A percentile compares a stretch with the other conserved stretches of the same genome.
Conservation (phyloP, 2,797 vertebrate species). For the Otolemur crassicaudatus region DNA sequence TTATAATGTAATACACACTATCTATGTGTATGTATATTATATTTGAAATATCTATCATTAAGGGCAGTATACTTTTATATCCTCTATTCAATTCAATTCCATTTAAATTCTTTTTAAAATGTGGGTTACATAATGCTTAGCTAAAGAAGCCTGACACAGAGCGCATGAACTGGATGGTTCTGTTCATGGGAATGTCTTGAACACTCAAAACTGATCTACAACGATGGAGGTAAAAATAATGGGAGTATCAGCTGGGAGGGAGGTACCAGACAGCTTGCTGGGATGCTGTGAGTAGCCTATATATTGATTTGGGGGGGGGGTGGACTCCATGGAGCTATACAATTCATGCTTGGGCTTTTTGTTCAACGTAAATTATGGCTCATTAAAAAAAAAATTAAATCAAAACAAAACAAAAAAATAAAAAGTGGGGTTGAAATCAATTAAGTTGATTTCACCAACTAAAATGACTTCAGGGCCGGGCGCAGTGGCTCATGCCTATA, state of each 20-base stretch:
- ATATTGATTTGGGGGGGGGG: not conserved
- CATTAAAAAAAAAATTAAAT: not conserved
- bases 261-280: not conserved
- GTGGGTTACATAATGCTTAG: not conserved
- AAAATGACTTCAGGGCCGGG: not conserved
- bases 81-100: not conserved
- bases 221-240: not conserved
- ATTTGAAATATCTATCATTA: not conserved
- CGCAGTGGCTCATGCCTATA: no score
- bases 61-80: not conserved
- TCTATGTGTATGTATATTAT: not conserved
- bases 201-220: not conserved
- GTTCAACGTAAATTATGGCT: not conserved
- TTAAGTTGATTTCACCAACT: slow-evolving; percentile 10
- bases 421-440: not conserved
- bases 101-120: not conserved
- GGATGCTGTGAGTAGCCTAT: not conserved
- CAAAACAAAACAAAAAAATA: not conserved
- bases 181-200: not conserved
- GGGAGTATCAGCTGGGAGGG: not conserved
- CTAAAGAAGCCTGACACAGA: not conserved
- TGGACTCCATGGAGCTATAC: not conserved
- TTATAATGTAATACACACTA: not conserved
- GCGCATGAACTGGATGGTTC: not conserved
- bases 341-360: not conserved